phyloP scores from a whole-genome alignment of 2,797 vertebrate genomes.

The Distichodus sexfasciatus region DNA sequence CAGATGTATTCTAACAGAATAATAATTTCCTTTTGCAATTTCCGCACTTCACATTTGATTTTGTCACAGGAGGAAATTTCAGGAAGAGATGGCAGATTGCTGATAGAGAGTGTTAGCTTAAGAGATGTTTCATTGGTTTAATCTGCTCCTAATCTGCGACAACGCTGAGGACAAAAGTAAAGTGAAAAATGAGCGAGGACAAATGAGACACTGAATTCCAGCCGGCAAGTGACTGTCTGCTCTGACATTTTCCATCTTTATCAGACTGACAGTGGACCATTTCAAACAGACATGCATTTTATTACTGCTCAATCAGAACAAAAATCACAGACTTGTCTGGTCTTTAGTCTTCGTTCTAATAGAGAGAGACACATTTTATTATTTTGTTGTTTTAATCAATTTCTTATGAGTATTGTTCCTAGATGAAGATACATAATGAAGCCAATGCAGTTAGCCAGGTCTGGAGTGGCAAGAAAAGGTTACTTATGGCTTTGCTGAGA shows the following conservation, averaged over 20 bases:
- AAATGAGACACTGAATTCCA: conserved; percentile 30
- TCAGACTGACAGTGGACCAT: conserved; percentile 8
- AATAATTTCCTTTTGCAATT: too few species aligned
- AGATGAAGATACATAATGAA: background rate
- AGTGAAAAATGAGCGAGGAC: conserved; percentile 44
- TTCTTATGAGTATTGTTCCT: background rate
- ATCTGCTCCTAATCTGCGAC: conserved; percentile 53
- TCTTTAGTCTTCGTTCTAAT: background rate
- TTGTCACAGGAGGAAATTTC: conserved; percentile 36
- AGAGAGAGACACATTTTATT: background rate
- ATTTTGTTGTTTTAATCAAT: background rate
- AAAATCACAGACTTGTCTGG: conserved; percentile 21
- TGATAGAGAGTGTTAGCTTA: conserved; percentile 58
- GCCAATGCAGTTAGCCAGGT: background rate
- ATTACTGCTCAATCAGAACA: conserved; percentile 26
- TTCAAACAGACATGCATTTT: conserved; percentile 9
- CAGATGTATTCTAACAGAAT: too few species aligned
- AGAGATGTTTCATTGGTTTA: conserved; percentile 57
- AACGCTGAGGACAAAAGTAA: conserved; percentile 39
- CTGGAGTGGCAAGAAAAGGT: too few species aligned
- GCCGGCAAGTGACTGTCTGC: conserved; percentile 38
- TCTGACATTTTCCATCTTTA: conserved; percentile 45
- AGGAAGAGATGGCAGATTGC: conserved; percentile 44
- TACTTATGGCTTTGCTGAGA: background rate
- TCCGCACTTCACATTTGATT: too few species aligned